These are phyloP conservation scores for Trissolcus japonicus DNA, from an alignment of 2,888 invertebrate genomes.

Conservation along the genomic window DNA sequence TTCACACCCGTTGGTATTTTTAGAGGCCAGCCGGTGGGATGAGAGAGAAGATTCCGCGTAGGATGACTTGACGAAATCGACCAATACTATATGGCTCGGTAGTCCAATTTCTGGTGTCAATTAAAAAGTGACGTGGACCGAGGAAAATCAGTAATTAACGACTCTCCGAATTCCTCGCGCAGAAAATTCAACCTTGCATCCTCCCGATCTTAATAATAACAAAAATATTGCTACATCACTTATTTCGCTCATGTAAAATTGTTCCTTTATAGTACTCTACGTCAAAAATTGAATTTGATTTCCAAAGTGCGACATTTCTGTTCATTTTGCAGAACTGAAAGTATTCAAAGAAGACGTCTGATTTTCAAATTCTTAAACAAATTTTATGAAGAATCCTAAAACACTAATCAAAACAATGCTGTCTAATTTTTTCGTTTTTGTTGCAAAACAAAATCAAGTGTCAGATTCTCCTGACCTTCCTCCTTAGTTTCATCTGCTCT, in stretches of 20 bases:
- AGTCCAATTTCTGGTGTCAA: slow-evolving; percentile 75
- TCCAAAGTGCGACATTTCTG: no score
- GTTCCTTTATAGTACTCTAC: no score
- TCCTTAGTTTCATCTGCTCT: slow-evolving; percentile 28
- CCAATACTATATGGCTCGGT: slow-evolving; percentile 58
- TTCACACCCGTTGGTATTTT: slow-evolving; percentile 55
- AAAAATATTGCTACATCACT: slow-evolving; percentile 27
- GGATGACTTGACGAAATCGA: slow-evolving; percentile 70
- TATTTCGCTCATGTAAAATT: not conserved
- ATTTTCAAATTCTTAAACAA: no score
- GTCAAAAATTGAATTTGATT: no score
- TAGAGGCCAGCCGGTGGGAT: slow-evolving; percentile 37
- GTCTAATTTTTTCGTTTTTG: not conserved
- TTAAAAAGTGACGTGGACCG: slow-evolving; percentile 75
- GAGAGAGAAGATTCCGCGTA: slow-evolving; percentile 56
- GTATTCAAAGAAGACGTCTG: no score
- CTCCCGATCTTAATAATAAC: slow-evolving; percentile 3
- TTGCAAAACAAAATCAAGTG: slow-evolving; percentile 32
- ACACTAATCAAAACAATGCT: no score
- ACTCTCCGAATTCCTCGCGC: slow-evolving; percentile 58
- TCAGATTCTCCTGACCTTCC: slow-evolving; percentile 17
- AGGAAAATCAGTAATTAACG: slow-evolving; percentile 76
- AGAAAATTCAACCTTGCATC: slow-evolving; percentile 28
- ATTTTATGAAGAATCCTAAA: no score
- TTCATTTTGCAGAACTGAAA: no score